Conservation (phyloP, 2,797 vertebrate species). For the Nasua narica region DNA sequence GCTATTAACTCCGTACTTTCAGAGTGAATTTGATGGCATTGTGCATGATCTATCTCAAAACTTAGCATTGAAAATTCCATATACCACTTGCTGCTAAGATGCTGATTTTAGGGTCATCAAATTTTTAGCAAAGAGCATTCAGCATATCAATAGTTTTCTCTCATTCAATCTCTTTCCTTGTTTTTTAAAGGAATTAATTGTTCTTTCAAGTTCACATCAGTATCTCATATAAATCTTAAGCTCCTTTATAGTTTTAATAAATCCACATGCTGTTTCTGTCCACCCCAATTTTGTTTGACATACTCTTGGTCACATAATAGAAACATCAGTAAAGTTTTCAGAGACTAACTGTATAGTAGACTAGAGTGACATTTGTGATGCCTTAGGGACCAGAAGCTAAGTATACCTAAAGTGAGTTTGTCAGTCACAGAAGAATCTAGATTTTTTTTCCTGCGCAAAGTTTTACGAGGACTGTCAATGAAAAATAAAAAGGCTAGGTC, state of each 20-base stretch:
- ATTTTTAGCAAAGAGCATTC: not conserved
- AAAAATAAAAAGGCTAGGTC: conserved; percentile 24
- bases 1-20: conserved; percentile 52
- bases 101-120: not conserved
- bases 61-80: not conserved
- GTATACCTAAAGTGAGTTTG: conserved; percentile 25
- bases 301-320: conserved; percentile 46
- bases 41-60: not conserved
- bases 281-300: conserved; percentile 54
- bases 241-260: conserved; percentile 61
- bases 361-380: conserved; percentile 27
- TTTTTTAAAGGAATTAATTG: conserved; percentile 53
- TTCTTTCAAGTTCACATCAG: conserved; percentile 48
- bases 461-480: conserved; percentile 8
- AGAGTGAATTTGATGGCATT: not conserved
- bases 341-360: not conserved
- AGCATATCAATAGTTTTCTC: not conserved
- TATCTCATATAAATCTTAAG: conserved; percentile 48
- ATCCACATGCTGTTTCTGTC: conserved; percentile 56
- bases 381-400: conserved; percentile 36
- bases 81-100: not conserved
- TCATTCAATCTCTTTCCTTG: not conserved
- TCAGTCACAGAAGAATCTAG: not conserved
- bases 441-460: not conserved
- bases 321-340: conserved; percentile 60